Percentiles rank a stretch among this genome's conserved stretches.
These are phyloP conservation scores for Rhadinocentrus ornatus DNA, from an alignment of 2,797 vertebrate genomes.

Conservation along the genomic window DNA sequence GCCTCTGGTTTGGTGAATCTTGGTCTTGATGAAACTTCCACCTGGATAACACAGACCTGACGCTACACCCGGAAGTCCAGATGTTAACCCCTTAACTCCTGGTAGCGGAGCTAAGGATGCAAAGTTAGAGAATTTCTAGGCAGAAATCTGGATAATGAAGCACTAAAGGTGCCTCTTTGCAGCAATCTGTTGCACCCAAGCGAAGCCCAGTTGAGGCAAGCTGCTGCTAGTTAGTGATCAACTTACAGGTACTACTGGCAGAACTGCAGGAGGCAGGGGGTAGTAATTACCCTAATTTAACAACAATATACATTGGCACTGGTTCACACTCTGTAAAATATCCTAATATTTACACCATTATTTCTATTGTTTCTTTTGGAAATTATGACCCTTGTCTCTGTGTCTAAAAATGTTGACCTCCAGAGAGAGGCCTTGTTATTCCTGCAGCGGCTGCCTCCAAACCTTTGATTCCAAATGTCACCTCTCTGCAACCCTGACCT, in stretches of 20 bases:
- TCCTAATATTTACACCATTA: slow-evolving; percentile 68
- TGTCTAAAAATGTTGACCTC: slow-evolving; percentile 42
- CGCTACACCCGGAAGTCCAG: too few relatives aligned
- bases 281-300: slow-evolving; percentile 67
- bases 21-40: too few relatives aligned
- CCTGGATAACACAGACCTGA: too few relatives aligned
- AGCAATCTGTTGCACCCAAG: slow-evolving; percentile 5
- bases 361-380: slow-evolving; percentile 63
- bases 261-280: slow-evolving; percentile 52
- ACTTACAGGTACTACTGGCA: slow-evolving; percentile 52
- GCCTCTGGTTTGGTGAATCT: too few relatives aligned
- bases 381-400: slow-evolving; percentile 50
- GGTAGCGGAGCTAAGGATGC: too few relatives aligned
- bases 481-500: slow-evolving; percentile 66
- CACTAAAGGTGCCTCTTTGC: slow-evolving; percentile 3
- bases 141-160: too few relatives aligned
- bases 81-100: too few relatives aligned
- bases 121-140: too few relatives aligned
- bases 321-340: slow-evolving; percentile 68
- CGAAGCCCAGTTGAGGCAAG: slow-evolving; percentile 31
- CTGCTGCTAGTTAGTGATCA: slow-evolving; percentile 62
- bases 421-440: slow-evolving; percentile 42
- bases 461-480: slow-evolving; percentile 61
- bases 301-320: slow-evolving; percentile 70
- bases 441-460: slow-evolving; percentile 39